phyloP scores from a whole-genome alignment of 2,113 vertebrate species.

The Muntiacus muntjak region DNA sequence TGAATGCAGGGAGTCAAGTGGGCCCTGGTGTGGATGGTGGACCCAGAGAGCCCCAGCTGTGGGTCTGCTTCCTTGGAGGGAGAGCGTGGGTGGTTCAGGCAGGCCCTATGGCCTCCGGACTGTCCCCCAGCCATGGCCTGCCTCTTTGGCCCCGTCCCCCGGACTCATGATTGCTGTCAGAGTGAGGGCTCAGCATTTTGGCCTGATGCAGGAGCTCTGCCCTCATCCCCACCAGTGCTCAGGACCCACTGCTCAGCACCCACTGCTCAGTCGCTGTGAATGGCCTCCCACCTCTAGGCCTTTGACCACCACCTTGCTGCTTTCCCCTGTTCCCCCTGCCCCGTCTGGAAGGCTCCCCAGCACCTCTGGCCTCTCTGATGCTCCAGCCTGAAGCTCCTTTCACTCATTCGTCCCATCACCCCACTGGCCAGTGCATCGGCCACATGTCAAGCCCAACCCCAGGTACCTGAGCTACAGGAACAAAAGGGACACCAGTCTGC shows the following conservation, averaged over 20 bases:
- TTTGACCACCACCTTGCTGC: not conserved
- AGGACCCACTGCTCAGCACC: not conserved
- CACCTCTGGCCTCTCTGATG: not conserved
- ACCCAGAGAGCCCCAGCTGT: not conserved
- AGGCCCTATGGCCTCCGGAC: not conserved
- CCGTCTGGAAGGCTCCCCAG: not conserved
- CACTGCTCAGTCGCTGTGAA: not conserved
- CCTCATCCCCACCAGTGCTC: not conserved
- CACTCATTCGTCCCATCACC: no score
- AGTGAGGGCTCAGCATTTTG: not conserved
- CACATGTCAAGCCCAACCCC: not conserved
- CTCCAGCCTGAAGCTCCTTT: not conserved
- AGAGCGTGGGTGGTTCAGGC: not conserved
- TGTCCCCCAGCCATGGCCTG: not conserved
- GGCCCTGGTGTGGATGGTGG: no score
- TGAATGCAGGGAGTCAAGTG: fast-evolving
- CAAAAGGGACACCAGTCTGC: not conserved
- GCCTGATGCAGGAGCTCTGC: not conserved
- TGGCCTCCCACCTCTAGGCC: not conserved
- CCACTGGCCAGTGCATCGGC: fast-evolving
- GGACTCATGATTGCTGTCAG: not conserved
- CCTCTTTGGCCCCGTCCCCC: not conserved
- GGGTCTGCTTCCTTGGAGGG: not conserved
- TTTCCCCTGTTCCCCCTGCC: not conserved
- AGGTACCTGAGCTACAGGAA: not conserved